phyloP scores from a whole-genome alignment of 1,140 invertebrate species.

The Drosophila triauraria region DNA sequence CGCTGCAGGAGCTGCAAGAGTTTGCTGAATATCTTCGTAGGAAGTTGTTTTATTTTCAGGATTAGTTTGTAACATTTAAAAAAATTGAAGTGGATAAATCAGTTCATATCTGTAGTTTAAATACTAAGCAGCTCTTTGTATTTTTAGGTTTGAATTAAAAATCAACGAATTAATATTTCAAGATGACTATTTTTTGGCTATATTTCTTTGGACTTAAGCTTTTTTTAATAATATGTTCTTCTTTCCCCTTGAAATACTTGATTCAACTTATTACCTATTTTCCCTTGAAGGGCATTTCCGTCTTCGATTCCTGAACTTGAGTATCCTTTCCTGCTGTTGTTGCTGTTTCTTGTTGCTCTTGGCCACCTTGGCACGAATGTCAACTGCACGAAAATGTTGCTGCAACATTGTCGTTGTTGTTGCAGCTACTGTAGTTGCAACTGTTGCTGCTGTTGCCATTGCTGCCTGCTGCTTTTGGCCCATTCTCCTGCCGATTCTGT shows the following conservation, averaged over 20 bases:
- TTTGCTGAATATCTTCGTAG: neutral
- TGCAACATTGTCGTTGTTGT: slow-evolving; percentile 53
- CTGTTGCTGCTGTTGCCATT: slow-evolving; percentile 37
- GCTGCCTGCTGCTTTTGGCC: slow-evolving; percentile 58
- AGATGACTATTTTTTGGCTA: too few species aligned
- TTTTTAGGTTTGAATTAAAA: too few species aligned
- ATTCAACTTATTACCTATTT: too few species aligned
- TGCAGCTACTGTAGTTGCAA: slow-evolving; percentile 40
- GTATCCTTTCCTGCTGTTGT: slow-evolving; percentile 33
- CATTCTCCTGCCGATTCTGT: slow-evolving; percentile 60
- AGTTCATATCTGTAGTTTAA: too few species aligned
- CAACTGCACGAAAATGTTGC: slow-evolving; percentile 80
- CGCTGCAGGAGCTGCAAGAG: slow-evolving; percentile 30
- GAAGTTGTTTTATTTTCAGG: neutral
- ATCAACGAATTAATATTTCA: too few species aligned
- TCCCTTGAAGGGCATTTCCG: slow-evolving; percentile 5
- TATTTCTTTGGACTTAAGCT: too few species aligned
- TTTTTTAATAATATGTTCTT: too few species aligned
- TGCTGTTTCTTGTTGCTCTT: slow-evolving; percentile 45
- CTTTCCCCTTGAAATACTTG: too few species aligned
- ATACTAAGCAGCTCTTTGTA: too few species aligned
- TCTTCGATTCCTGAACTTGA: neutral
- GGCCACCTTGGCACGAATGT: slow-evolving; percentile 80
- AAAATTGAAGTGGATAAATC: neutral
- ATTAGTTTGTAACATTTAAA: neutral